These are phyloP conservation scores for Drosophila nr. perissopoda DNA, from an alignment of 2,888 invertebrate species.

Conservation along the genomic window DNA sequence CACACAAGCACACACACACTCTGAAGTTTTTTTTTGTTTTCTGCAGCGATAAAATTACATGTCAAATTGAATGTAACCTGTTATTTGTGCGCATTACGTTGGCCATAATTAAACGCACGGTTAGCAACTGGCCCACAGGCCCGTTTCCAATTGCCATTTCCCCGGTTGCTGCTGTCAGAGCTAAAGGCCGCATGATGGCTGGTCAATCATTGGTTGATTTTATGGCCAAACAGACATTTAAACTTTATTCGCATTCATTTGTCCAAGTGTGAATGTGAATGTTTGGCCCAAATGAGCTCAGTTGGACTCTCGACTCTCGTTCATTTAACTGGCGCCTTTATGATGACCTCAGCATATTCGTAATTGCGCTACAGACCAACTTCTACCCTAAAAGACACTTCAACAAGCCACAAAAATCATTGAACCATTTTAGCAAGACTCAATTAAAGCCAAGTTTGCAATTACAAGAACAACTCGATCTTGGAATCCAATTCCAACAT, in stretches of 20 bases:
- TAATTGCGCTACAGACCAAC: constrained; percentile 5
- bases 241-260: constrained; percentile 52
- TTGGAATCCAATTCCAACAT: background rate
- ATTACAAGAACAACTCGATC: constrained; percentile 13
- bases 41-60: constrained; percentile 72
- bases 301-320: constrained; percentile 6
- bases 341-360: constrained; percentile 63
- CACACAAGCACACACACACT: constrained; percentile 12
- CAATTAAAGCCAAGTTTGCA: constrained; percentile 15
- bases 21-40: constrained; percentile 31
- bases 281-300: constrained; percentile 30
- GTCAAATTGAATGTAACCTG: constrained; percentile 79
- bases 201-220: constrained; percentile 74
- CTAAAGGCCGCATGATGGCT: constrained; percentile 57
- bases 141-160: constrained; percentile 16
- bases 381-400: constrained; percentile 4
- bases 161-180: constrained; percentile 1
- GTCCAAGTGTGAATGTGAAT: constrained; percentile 27
- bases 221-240: constrained; percentile 60
- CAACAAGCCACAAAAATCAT: constrained; percentile 15
- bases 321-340: constrained; percentile 66
- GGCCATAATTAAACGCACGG: constrained; percentile 71
- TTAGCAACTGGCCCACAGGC: constrained; percentile 7
- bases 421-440: constrained; percentile 2
- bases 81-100: constrained; percentile 73